Conservation (phyloP, 2,888 invertebrate species). For the Leucania comma region DNA sequence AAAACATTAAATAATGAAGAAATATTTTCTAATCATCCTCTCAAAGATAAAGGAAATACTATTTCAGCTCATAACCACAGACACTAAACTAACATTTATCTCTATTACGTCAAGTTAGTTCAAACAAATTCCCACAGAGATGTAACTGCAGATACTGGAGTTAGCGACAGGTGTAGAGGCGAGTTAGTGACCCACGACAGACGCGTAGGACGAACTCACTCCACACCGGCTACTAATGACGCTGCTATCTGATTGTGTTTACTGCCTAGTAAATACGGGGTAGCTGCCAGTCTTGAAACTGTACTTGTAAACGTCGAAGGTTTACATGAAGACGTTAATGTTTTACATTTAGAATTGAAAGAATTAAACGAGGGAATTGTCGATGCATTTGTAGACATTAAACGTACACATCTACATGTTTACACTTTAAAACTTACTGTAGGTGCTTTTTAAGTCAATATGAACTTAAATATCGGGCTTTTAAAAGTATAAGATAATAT, state of each 20-base stretch:
- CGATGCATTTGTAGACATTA: neutral
- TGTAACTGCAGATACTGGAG: conserved; percentile 32
- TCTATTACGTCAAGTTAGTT: conserved; percentile 25
- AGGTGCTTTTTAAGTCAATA: neutral
- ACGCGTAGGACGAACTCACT: conserved; percentile 49
- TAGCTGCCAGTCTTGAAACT: conserved; percentile 41
- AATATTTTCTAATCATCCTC: conserved; percentile 3
- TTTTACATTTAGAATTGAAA: conserved; percentile 11
- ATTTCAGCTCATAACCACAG: conserved; percentile 14
- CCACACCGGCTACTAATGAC: conserved; percentile 43
- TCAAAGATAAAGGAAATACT: neutral
- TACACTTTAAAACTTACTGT: neutral
- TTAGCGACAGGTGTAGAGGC: conserved; percentile 48
- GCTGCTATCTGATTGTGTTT: conserved; percentile 53
- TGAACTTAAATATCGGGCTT: neutral
- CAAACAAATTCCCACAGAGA: conserved; percentile 42
- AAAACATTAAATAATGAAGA: neutral
- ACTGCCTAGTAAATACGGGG: conserved; percentile 47
- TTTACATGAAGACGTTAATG: conserved; percentile 36
- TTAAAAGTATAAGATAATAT: neutral
- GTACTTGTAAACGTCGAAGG: conserved; percentile 25
- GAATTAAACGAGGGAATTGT: conserved; percentile 10
- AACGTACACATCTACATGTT: neutral
- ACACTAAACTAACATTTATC: conserved; percentile 29
- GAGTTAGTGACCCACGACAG: conserved; percentile 43